phyloP scores from a whole-genome alignment of 2,113 vertebrate species.

The Microcebus tavaratra region DNA sequence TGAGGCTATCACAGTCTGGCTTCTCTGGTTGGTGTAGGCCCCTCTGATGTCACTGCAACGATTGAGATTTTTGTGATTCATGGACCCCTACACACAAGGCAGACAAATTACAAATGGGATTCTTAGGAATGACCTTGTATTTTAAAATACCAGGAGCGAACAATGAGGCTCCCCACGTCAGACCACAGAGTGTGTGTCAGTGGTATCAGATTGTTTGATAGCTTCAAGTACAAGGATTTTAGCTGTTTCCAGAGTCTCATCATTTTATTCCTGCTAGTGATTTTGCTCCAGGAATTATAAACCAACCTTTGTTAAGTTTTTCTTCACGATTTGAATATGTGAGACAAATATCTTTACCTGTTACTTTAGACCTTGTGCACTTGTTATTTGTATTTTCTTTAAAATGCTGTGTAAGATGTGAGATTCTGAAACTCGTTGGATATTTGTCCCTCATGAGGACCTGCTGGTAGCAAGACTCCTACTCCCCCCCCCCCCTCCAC shows the following conservation, averaged over 20 bases:
- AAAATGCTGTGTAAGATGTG: background rate
- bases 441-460: background rate
- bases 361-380: background rate
- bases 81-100: too few species aligned
- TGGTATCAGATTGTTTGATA: background rate
- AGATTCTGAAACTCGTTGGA: background rate
- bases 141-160: background rate
- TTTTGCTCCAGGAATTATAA: background rate
- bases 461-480: background rate
- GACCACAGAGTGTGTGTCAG: accelerated
- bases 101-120: background rate
- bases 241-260: background rate
- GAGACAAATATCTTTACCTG: background rate
- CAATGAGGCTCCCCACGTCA: background rate
- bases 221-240: background rate
- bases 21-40: background rate
- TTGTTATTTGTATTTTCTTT: background rate
- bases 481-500: too few species aligned
- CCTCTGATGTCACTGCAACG: background rate
- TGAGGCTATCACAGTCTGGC: background rate
- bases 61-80: background rate
- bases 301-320: background rate
- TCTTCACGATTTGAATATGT: background rate
- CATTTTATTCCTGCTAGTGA: background rate
- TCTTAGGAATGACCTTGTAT: background rate